A percentile compares a stretch with the other conserved stretches of the same genome.
Conservation (phyloP, 2,888 invertebrate genomes). For the Pardosa pseudoannulata region DNA sequence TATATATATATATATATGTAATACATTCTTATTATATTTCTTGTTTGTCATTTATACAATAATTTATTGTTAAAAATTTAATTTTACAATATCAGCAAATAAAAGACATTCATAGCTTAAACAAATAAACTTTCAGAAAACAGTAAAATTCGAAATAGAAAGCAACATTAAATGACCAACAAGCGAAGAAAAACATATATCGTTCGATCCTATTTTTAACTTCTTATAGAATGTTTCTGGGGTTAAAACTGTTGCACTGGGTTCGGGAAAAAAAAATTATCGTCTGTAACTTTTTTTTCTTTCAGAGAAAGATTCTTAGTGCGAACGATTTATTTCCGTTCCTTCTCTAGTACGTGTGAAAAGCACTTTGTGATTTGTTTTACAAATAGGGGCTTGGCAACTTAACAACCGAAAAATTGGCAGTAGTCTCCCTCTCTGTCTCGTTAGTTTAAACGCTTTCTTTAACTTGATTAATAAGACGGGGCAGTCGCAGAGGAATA, state of each 20-base stretch:
- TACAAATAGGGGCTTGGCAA: not conserved
- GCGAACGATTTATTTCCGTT: not conserved
- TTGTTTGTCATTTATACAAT: too few relatives aligned
- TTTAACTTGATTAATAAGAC: not conserved
- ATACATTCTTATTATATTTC: too few relatives aligned
- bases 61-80: too few relatives aligned
- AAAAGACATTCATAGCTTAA: too few relatives aligned
- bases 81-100: too few relatives aligned
- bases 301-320: not conserved
- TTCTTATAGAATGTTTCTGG: not conserved
- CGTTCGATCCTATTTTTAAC: not conserved
- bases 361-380: not conserved
- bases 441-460: not conserved
- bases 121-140: too few relatives aligned
- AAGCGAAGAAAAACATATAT: not conserved
- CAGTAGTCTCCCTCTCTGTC: not conserved
- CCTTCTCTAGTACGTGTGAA: not conserved
- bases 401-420: not conserved
- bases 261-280: not conserved
- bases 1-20: too few relatives aligned
- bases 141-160: not conserved
- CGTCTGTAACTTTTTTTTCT: not conserved
- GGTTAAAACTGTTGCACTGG: not conserved
- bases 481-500: too few relatives aligned
- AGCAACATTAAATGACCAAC: not conserved